Evolutionary conservation across 30 jellyfish, hydroid and myxozoan species (phyloP).

Genomic region (Aurelia aurita complex sp. Pacific): DNA sequence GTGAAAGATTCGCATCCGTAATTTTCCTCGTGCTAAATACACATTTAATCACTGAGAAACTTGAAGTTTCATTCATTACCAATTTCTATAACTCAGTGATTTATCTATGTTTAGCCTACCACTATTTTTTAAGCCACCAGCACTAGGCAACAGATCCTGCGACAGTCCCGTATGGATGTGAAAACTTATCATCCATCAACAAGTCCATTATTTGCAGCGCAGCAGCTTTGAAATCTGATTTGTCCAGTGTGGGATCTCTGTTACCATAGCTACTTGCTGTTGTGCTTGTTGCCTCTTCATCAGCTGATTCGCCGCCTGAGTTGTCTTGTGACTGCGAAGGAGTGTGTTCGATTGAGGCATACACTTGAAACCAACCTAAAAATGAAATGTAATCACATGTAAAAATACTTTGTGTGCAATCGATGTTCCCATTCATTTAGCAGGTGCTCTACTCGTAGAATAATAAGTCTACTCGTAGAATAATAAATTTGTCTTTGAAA

Average conservation of each 20-base stretch:
- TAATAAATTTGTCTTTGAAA: too few species aligned
- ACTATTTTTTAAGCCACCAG: too few species aligned
- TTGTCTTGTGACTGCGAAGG: conserved; percentile 48
- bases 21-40: too few species aligned
- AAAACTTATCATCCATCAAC: conserved; percentile 89
- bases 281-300: conserved; percentile 66
- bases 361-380: conserved; percentile 89
- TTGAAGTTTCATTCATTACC: too few species aligned
- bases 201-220: conserved; percentile 77
- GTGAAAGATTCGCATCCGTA: too few species aligned
- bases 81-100: too few species aligned
- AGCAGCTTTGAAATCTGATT: conserved; percentile 86
- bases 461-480: too few species aligned
- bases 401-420: too few species aligned
- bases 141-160: conserved; percentile 98
- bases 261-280: conserved; percentile 53
- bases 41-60: too few species aligned
- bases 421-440: too few species aligned
- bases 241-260: conserved; percentile 62
- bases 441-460: too few species aligned
- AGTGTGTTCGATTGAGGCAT: conserved; percentile 63
- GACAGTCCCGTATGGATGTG: conserved; percentile 98
- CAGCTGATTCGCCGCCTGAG: conserved; percentile 75
- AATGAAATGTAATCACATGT: neutral
- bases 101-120: too few species aligned